These are phyloP conservation scores for Myathropa florea DNA, from an alignment of 2,888 invertebrate species.

Conservation along the genomic window DNA sequence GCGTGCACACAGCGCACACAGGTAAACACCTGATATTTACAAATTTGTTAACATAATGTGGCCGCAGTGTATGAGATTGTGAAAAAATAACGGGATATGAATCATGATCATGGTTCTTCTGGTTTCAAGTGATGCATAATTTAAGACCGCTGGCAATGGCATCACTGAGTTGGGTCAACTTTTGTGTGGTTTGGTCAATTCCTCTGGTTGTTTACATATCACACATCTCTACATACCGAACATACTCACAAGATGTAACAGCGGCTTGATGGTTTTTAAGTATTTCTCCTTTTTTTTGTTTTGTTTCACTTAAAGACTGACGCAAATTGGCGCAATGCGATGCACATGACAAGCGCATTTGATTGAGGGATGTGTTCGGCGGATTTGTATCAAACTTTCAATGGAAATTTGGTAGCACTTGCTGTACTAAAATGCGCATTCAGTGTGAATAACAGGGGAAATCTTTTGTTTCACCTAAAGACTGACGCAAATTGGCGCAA, in stretches of 20 bases:
- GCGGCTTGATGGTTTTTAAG: slow-evolving; percentile 16
- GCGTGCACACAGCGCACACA: slow-evolving; percentile 20
- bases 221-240: not conserved
- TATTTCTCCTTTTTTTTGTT: not conserved
- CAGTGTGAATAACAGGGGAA: too few species aligned
- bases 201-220: slow-evolving; percentile 52
- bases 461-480: too few species aligned
- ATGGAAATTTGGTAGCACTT: too few species aligned
- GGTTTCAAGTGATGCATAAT: slow-evolving; percentile 76
- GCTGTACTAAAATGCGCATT: too few species aligned
- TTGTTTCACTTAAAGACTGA: not conserved
- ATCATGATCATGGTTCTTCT: slow-evolving; percentile 80
- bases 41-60: slow-evolving; percentile 76
- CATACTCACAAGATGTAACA: not conserved
- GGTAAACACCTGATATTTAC: slow-evolving; percentile 78
- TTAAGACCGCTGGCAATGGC: slow-evolving; percentile 57
- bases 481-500: too few species aligned
- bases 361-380: too few species aligned
- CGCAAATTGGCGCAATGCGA: not conserved
- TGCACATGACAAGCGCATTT: not conserved
- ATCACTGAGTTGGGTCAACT: slow-evolving; percentile 52
- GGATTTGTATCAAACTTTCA: too few species aligned
- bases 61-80: slow-evolving; percentile 71
- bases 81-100: slow-evolving; percentile 80
- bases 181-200: slow-evolving; percentile 42